Percentiles rank a stretch among this genome's conserved stretches.
Conservation (phyloP, 2,113 vertebrate species). For the Anthoscopus minutus region DNA sequence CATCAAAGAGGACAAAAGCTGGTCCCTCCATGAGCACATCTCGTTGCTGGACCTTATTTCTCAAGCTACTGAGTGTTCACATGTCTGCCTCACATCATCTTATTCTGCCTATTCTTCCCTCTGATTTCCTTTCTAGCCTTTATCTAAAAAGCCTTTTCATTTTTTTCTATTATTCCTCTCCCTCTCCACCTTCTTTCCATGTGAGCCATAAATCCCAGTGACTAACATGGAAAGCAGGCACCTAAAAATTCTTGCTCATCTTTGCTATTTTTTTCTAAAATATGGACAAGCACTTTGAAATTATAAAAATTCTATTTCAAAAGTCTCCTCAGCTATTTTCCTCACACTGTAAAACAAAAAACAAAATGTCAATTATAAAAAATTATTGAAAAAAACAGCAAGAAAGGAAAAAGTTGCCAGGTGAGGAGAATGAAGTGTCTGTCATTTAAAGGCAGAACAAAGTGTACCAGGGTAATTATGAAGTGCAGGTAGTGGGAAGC, state of each 20-base stretch:
- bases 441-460: neutral
- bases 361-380: neutral
- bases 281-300: neutral
- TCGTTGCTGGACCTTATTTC: neutral
- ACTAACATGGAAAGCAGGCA: neutral
- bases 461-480: neutral
- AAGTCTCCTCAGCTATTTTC: neutral
- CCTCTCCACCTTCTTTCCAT: neutral
- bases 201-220: neutral
- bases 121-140: neutral
- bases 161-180: neutral
- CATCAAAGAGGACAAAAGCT: neutral
- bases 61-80: neutral
- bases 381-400: neutral
- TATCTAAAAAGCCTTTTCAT: constrained; percentile 5
- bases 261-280: neutral
- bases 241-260: neutral
- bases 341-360: neutral
- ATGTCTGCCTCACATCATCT: neutral
- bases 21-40: neutral
- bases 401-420: neutral
- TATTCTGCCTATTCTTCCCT: constrained; percentile 6
- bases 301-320: neutral
- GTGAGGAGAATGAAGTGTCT: neutral
- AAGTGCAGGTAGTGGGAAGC: neutral